Evolutionary conservation across 2,113 vertebrate genomes (phyloP).

Genomic region (Aegithalos caudatus): DNA sequence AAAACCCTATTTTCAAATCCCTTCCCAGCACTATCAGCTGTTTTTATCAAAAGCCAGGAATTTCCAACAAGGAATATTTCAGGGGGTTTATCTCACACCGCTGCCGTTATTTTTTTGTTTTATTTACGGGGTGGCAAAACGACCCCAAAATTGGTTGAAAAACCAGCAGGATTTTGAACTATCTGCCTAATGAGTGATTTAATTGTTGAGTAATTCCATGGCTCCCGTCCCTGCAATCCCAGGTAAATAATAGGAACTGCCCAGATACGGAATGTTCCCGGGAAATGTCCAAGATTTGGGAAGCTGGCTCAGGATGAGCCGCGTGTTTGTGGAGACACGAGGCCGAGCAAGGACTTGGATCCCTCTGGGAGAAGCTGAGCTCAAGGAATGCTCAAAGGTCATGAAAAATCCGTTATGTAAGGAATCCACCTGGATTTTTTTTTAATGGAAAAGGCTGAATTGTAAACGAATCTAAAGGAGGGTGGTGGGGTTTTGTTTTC

Average conservation of each 20-base stretch:
- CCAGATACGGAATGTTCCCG: constrained; percentile 38
- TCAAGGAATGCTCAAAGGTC: not conserved
- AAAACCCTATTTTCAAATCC: not conserved
- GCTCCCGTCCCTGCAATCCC: not conserved
- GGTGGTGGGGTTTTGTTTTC: not conserved
- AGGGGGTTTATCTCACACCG: not conserved
- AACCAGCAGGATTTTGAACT: not conserved
- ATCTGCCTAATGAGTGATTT: not conserved
- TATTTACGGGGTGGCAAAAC: rapidly evolving
- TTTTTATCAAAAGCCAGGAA: not conserved
- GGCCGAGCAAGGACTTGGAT: not conserved
- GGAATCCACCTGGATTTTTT: not conserved
- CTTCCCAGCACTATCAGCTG: not conserved
- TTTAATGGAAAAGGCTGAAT: rapidly evolving
- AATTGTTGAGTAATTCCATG: not conserved
- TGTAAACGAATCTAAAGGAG: not conserved
- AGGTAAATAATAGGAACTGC: constrained; percentile 42
- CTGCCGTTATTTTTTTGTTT: not conserved
- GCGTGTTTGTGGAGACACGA: not conserved
- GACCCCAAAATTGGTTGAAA: not conserved
- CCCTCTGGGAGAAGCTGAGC: not conserved
- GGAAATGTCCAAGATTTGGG: not conserved
- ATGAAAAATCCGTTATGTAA: not conserved
- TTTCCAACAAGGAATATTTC: not conserved
- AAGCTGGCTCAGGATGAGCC: not conserved